phyloP scores from a whole-genome alignment of 2,888 invertebrate genomes.

The Antitype chi region DNA sequence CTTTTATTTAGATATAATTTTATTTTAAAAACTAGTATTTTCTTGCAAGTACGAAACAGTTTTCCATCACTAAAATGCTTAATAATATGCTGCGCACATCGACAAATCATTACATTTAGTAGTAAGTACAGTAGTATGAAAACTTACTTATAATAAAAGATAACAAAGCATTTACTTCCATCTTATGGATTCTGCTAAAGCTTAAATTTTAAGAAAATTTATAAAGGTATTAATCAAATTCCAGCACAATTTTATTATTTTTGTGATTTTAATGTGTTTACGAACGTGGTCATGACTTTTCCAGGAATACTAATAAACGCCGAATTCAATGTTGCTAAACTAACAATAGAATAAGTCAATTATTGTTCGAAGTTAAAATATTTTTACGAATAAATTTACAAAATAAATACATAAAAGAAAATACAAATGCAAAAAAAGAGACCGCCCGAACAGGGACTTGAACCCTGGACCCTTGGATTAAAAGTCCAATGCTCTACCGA shows the following conservation, averaged over 20 bases:
- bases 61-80: neutral
- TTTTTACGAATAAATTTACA: neutral
- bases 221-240: neutral
- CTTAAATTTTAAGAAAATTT: neutral
- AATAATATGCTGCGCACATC: too few relatives aligned
- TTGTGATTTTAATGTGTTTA: neutral
- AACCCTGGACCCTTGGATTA: constrained; percentile 91
- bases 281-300: neutral
- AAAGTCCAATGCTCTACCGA: constrained; percentile 91
- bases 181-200: neutral
- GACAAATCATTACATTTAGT: neutral
- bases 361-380: neutral
- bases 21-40: too few relatives aligned
- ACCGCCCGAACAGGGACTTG: constrained; percentile 91
- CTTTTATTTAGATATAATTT: too few relatives aligned
- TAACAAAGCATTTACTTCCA: neutral
- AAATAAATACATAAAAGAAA: neutral
- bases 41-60: neutral
- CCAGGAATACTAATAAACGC: neutral
- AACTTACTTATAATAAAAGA: neutral
- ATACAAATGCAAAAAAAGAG: constrained; percentile 59
- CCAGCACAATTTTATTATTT: neutral
- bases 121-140: neutral
- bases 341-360: neutral
- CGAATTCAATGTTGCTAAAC: neutral